phyloP scores from a whole-genome alignment of 2,888 invertebrate genomes.

The Amphipyra tragopoginis region DNA sequence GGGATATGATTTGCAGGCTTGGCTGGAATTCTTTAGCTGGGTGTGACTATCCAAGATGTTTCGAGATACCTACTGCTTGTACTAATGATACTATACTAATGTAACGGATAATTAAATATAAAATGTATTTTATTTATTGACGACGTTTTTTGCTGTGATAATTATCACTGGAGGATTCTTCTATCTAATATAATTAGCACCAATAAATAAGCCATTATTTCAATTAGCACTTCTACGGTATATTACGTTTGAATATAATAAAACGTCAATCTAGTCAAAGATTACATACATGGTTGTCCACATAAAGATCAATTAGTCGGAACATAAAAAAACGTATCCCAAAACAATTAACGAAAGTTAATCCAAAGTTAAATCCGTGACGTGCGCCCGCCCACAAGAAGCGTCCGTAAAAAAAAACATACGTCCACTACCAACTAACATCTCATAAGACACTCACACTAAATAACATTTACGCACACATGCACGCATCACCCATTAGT shows the following conservation, averaged over 20 bases:
- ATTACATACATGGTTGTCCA: conserved; percentile 25
- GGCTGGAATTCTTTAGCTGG: too few relatives aligned
- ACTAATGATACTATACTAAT: background rate
- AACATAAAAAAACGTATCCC: conserved; percentile 71
- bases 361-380: conserved; percentile 81
- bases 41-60: too few relatives aligned
- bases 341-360: conserved; percentile 85
- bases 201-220: background rate
- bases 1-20: background rate
- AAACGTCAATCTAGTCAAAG: conserved; percentile 1
- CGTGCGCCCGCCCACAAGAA: conserved; percentile 87
- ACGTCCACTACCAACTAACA: conserved; percentile 71
- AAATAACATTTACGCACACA: conserved; percentile 72
- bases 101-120: background rate
- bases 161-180: too few relatives aligned
- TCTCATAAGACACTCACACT: conserved; percentile 62
- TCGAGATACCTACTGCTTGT: too few relatives aligned
- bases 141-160: too few relatives aligned
- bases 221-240: background rate
- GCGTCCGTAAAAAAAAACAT: conserved; percentile 69
- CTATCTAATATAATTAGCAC: too few relatives aligned
- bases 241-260: background rate
- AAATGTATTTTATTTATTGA: too few relatives aligned
- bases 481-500: conserved; percentile 77
- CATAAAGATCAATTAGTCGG: conserved; percentile 71